Percentiles rank a stretch among this genome's conserved stretches.
Evolutionary conservation across 2,888 invertebrate genomes (phyloP).

Genomic region (Coenonympha arcania): DNA sequence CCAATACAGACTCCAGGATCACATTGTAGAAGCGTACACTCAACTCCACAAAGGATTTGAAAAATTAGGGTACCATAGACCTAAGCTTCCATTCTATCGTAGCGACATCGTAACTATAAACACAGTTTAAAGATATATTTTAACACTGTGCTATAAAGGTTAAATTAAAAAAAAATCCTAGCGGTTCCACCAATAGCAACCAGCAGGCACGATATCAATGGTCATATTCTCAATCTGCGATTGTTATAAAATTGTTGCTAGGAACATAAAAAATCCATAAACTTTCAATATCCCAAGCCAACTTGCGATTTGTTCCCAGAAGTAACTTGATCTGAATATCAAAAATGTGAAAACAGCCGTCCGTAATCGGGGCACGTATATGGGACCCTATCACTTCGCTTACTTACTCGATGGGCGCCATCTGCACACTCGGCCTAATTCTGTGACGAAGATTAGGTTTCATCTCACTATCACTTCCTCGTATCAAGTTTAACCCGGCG

Average conservation of each 20-base stretch:
- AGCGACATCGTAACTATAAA: no score
- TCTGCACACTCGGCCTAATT: slow-evolving; percentile 71
- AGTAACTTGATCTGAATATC: slow-evolving; percentile 71
- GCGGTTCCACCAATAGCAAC: neutral
- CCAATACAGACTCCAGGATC: no score
- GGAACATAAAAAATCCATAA: slow-evolving; percentile 71
- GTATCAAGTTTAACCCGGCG: neutral
- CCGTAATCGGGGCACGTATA: slow-evolving; percentile 70
- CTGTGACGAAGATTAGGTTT: slow-evolving; percentile 66
- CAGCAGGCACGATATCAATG: slow-evolving; percentile 12
- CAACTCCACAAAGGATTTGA: no score
- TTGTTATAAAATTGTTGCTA: slow-evolving; percentile 56
- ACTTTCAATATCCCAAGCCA: slow-evolving; percentile 72
- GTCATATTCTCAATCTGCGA: slow-evolving; percentile 34
- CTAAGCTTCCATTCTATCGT: no score
- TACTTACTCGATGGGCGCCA: slow-evolving; percentile 70
- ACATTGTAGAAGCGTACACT: no score
- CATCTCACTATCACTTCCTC: slow-evolving; percentile 37
- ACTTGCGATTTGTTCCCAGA: slow-evolving; percentile 71
- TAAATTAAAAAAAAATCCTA: no score
- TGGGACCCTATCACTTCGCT: slow-evolving; percentile 73
- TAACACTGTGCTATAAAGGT: no score
- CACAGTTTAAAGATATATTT: no score
- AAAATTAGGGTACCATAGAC: no score
- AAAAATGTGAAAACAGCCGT: slow-evolving; percentile 70